phyloP scores from a whole-genome alignment of 2,888 invertebrate species.

The Epinotia nisella region DNA sequence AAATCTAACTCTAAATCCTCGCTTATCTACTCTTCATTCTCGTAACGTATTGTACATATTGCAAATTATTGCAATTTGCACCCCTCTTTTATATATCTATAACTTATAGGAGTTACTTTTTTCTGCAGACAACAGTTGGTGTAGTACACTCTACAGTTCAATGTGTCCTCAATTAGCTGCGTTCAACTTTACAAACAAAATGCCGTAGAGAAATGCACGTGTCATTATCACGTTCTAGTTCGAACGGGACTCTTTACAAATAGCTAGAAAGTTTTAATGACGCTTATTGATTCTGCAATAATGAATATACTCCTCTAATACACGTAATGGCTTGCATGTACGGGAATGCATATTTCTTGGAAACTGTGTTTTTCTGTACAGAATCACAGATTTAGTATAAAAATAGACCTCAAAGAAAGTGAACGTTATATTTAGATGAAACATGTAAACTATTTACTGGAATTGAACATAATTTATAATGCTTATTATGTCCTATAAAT shows the following conservation, averaged over 20 bases:
- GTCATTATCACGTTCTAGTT: constrained; percentile 30
- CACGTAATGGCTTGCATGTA: constrained; percentile 11
- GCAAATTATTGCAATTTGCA: too few species aligned
- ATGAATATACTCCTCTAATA: constrained; percentile 4
- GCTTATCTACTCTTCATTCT: too few species aligned
- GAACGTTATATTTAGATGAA: too few species aligned
- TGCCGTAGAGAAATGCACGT: constrained; percentile 19
- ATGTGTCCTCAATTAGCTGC: not conserved
- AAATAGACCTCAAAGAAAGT: too few species aligned
- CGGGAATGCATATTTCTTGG: constrained; percentile 12
- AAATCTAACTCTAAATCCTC: too few species aligned
- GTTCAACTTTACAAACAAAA: constrained; percentile 13
- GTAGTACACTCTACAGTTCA: not conserved
- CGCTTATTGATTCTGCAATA: constrained; percentile 28
- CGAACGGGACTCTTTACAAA: constrained; percentile 25
- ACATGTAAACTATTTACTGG: too few species aligned
- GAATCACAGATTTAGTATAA: not conserved
- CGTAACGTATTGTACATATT: too few species aligned
- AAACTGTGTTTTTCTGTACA: not conserved
- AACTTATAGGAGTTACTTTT: not conserved
- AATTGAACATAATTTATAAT: too few species aligned
- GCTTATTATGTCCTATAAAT: too few species aligned
- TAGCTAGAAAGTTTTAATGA: constrained; percentile 27
- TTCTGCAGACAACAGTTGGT: not conserved
- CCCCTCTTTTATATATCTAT: too few species aligned